Conservation (phyloP, 2,797 vertebrate species). For the Avahi laniger region DNA sequence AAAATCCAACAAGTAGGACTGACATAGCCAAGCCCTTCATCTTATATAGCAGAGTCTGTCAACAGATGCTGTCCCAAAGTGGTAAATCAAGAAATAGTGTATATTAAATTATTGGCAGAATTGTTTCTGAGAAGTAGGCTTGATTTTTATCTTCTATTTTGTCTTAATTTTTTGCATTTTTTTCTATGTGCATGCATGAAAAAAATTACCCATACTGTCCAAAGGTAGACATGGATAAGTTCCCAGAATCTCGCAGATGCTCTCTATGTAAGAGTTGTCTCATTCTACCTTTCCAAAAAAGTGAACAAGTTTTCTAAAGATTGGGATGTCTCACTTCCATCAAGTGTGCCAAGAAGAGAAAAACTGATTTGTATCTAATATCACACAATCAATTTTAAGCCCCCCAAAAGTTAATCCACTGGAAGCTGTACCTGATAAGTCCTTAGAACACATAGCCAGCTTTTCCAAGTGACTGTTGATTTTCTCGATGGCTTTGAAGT, state of each 20-base stretch:
- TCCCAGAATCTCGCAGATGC: not conserved
- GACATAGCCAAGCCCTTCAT: not conserved
- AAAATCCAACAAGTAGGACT: not conserved
- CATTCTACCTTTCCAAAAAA: slow-evolving; percentile 6
- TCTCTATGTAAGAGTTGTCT: slow-evolving; percentile 23
- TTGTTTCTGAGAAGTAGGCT: not conserved
- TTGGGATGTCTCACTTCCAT: not conserved
- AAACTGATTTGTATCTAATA: not conserved
- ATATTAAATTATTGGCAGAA: slow-evolving; percentile 34
- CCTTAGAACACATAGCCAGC: slow-evolving; percentile 12
- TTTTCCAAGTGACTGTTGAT: slow-evolving; percentile 81
- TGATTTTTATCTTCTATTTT: slow-evolving; percentile 8
- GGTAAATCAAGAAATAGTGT: not conserved
- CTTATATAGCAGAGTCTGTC: not conserved
- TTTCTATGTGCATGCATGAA: not conserved
- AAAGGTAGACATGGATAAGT: not conserved
- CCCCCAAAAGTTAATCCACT: not conserved
- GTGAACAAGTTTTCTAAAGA: slow-evolving; percentile 29
- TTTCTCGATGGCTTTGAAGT: slow-evolving; percentile 83
- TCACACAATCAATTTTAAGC: not conserved
- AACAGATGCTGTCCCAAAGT: not conserved
- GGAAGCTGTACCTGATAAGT: slow-evolving; percentile 82
- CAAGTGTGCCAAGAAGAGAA: not conserved
- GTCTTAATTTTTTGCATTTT: not conserved
- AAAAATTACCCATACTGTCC: not conserved